Percentiles rank a stretch among this genome's conserved stretches.
Evolutionary conservation across 2,888 invertebrate genomes (phyloP).

Genomic region (Amorpha juglandis): DNA sequence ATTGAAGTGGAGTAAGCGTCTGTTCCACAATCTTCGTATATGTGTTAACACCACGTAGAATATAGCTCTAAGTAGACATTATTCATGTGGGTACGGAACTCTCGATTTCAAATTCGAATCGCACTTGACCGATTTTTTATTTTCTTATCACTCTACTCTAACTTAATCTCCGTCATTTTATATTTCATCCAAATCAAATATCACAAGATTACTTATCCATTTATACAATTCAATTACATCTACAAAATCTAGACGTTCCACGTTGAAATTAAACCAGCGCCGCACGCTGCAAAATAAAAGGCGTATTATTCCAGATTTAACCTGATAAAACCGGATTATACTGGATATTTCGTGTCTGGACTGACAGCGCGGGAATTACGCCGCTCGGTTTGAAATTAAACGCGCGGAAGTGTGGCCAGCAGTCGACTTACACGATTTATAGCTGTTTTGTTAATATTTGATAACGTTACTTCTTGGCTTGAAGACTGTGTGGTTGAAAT

Average conservation of each 20-base stretch:
- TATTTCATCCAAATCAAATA: neutral
- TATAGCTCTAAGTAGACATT: too few species aligned
- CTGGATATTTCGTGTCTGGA: constrained; percentile 46
- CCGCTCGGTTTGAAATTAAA: constrained; percentile 28
- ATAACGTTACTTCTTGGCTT: constrained; percentile 4
- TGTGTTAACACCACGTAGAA: too few species aligned
- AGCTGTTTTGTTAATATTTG: constrained; percentile 7
- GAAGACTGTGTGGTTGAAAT: too few species aligned
- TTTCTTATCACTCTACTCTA: neutral
- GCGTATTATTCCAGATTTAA: constrained; percentile 55
- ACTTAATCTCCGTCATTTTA: neutral
- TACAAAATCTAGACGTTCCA: constrained; percentile 25
- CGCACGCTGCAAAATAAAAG: constrained; percentile 43
- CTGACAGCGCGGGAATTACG: constrained; percentile 31
- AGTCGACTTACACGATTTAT: constrained; percentile 38
- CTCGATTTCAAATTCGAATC: too few species aligned
- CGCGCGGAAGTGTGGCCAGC: constrained; percentile 37
- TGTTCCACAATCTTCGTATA: too few species aligned
- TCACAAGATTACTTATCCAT: neutral
- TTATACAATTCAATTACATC: constrained; percentile 26
- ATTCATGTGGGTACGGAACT: too few species aligned
- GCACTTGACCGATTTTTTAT: too few species aligned
- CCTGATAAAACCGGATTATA: constrained; percentile 55
- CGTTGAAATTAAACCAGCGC: constrained; percentile 28
- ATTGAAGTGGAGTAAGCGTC: too few species aligned